These are phyloP conservation scores for Scomber japonicus DNA, from an alignment of 2,113 vertebrate genomes.

Conservation along the genomic window DNA sequence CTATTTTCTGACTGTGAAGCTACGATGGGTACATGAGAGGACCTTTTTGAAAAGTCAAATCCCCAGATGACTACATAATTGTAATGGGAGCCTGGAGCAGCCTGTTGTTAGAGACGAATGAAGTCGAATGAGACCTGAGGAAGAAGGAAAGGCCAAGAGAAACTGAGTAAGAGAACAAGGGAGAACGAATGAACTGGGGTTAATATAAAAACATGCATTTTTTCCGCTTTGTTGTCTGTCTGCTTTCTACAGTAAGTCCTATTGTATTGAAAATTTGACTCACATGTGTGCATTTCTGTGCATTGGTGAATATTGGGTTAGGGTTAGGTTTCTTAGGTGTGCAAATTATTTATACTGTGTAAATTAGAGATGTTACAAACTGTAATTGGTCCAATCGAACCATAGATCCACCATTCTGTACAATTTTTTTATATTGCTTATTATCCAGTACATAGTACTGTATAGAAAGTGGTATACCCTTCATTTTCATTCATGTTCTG, in stretches of 20 bases:
- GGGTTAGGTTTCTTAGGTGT: neutral
- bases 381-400: neutral
- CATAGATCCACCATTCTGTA: neutral
- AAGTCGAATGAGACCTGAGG: slow-evolving; percentile 65
- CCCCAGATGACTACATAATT: slow-evolving; percentile 71
- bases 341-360: neutral
- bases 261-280: neutral
- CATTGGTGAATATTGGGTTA: neutral
- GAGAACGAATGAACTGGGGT: slow-evolving; percentile 6
- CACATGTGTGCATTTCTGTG: neutral
- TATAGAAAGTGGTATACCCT: neutral
- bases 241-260: neutral
- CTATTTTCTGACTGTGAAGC: slow-evolving; percentile 61
- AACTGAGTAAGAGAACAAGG: slow-evolving; percentile 15
- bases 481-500: neutral
- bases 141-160: slow-evolving; percentile 39
- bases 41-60: slow-evolving; percentile 61
- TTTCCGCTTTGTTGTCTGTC: neutral
- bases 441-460: too few relatives aligned
- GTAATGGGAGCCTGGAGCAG: slow-evolving; percentile 66
- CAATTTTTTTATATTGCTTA: neutral
- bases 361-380: neutral
- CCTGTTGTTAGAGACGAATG: slow-evolving; percentile 63
- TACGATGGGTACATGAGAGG: slow-evolving; percentile 41
- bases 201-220: neutral